Evolutionary conservation across 2,797 vertebrate genomes (phyloP).

Genomic region (Crenuchus spilurus): DNA sequence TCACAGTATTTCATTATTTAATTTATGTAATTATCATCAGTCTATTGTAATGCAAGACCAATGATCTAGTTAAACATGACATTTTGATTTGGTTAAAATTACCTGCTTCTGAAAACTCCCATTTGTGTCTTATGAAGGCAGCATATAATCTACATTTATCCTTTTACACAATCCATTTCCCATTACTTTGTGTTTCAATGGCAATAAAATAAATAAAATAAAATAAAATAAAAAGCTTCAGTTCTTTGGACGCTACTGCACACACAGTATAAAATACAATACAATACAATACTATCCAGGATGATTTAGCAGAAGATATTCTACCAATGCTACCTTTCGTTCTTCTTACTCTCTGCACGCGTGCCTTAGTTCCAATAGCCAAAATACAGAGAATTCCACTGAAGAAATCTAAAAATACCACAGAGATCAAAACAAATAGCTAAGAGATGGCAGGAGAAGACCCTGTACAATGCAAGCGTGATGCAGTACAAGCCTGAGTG

Average conservation of each 20-base stretch:
- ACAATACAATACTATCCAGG: too few species aligned
- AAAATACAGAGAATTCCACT: neutral
- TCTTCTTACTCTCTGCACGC: neutral
- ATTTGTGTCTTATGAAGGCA: too few species aligned
- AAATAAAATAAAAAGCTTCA: neutral
- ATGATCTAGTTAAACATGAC: neutral
- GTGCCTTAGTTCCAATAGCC: neutral
- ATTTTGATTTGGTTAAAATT: too few species aligned
- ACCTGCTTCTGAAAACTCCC: too few species aligned
- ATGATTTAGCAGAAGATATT: constrained; percentile 3
- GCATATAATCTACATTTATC: too few species aligned
- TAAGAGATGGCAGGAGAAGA: neutral
- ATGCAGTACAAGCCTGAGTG: neutral
- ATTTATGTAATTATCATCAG: too few species aligned
- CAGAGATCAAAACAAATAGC: constrained; percentile 5
- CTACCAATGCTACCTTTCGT: neutral
- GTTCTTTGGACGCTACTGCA: neutral
- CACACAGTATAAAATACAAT: neutral
- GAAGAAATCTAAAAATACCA: neutral
- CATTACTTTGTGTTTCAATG: too few species aligned
- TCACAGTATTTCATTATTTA: too few species aligned
- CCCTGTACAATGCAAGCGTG: constrained; percentile 9
- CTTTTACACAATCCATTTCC: too few species aligned
- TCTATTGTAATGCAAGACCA: too few species aligned
- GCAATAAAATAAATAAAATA: too few species aligned